A percentile compares a stretch with the other conserved stretches of the same genome.
phyloP scores from a whole-genome alignment of 2,113 vertebrate genomes.

The Brevimyrus niger region DNA sequence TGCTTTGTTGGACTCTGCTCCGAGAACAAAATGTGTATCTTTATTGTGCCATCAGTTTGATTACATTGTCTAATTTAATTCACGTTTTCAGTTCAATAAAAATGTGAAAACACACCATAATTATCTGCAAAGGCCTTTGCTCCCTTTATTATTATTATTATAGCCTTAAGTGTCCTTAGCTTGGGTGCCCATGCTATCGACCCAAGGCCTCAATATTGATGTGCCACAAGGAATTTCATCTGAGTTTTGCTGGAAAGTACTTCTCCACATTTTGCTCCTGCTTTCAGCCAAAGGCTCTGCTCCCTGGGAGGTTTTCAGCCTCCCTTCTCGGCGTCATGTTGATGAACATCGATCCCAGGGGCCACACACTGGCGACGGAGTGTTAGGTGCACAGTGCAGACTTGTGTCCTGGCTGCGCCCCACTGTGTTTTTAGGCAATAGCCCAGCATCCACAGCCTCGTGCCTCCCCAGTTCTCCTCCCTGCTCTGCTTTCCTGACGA shows the following conservation, averaged over 20 bases:
- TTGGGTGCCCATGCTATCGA: neutral
- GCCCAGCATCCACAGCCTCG: slow-evolving; percentile 45
- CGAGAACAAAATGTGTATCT: slow-evolving; percentile 38
- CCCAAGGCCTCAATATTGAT: neutral
- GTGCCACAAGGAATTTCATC: neutral
- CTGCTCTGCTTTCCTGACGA: slow-evolving; percentile 38
- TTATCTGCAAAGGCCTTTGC: neutral
- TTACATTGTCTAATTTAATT: slow-evolving; percentile 57
- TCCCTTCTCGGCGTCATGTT: slow-evolving; percentile 34
- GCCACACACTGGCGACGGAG: slow-evolving; percentile 43
- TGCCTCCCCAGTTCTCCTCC: slow-evolving; percentile 34
- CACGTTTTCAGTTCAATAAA: slow-evolving; percentile 60
- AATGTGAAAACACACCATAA: slow-evolving; percentile 33
- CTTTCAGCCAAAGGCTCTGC: neutral
- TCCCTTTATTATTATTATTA: neutral
- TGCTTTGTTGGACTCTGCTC: neutral
- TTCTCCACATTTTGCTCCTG: neutral
- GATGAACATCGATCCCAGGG: slow-evolving; percentile 40
- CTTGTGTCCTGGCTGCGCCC: slow-evolving; percentile 49
- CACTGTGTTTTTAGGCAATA: slow-evolving; percentile 60
- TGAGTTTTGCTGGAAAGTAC: neutral
- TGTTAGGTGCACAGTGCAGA: slow-evolving; percentile 53
- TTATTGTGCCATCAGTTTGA: slow-evolving; percentile 46
- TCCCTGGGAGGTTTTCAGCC: neutral
- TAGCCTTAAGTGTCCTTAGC: neutral